Evolutionary conservation across 2,888 invertebrate genomes (phyloP).

Genomic region (Drosophila peninsularis): DNA sequence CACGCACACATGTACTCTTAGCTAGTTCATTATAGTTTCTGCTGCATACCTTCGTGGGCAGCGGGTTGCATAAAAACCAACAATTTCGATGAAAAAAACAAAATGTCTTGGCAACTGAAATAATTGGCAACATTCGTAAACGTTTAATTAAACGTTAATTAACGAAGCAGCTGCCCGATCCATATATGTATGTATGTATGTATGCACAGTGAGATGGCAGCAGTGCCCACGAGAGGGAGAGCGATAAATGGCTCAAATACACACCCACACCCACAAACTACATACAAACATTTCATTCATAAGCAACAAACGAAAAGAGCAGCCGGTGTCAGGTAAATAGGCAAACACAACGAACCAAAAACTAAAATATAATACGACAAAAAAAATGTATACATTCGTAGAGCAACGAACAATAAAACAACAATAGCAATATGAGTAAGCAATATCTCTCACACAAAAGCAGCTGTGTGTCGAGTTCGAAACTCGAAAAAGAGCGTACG

Average conservation of each 20-base stretch:
- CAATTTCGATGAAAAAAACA: slow-evolving; percentile 35
- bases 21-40: slow-evolving; percentile 52
- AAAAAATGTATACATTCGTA: slow-evolving; percentile 5
- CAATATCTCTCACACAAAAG: slow-evolving; percentile 42
- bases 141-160: slow-evolving; percentile 57
- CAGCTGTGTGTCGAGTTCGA: slow-evolving; percentile 60
- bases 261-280: slow-evolving; percentile 59
- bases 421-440: slow-evolving; percentile 51
- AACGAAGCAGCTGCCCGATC: slow-evolving; percentile 50
- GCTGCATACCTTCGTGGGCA: slow-evolving; percentile 72
- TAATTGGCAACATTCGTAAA: slow-evolving; percentile 63
- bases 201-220: slow-evolving; percentile 1
- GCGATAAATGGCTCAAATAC: slow-evolving; percentile 19
- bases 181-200: slow-evolving; percentile 20
- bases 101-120: slow-evolving; percentile 51
- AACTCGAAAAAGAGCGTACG: slow-evolving; percentile 49
- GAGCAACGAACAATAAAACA: slow-evolving; percentile 24
- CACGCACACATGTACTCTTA: slow-evolving; percentile 27
- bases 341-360: slow-evolving; percentile 29
- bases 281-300: slow-evolving; percentile 62
- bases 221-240: slow-evolving; percentile 10
- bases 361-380: slow-evolving; percentile 35
- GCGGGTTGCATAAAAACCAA: slow-evolving; percentile 14
- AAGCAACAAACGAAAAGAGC: slow-evolving; percentile 55
- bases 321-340: slow-evolving; percentile 73